Conservation (phyloP, 2,888 invertebrate genomes). For the Junonia oenone region DNA sequence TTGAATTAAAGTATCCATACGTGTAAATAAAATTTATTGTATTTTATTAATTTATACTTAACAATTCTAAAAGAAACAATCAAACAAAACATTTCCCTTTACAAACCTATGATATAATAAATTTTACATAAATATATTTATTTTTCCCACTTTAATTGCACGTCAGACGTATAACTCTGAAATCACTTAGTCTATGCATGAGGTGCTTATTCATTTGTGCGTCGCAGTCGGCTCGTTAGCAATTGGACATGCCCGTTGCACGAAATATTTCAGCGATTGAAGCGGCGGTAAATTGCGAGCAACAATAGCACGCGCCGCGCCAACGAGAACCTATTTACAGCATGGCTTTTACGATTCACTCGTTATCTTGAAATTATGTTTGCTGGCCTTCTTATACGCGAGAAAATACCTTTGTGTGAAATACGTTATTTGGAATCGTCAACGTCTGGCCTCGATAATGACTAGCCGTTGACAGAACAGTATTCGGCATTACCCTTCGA, state of each 20-base stretch:
- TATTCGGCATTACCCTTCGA: constrained; percentile 56
- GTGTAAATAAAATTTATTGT: no score
- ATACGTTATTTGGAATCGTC: neutral
- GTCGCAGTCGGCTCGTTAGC: constrained; percentile 77
- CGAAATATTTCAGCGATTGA: constrained; percentile 80
- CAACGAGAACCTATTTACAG: constrained; percentile 62
- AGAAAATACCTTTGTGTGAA: constrained; percentile 22
- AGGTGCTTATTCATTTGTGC: constrained; percentile 76
- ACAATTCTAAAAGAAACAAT: no score
- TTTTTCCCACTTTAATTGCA: constrained; percentile 15
- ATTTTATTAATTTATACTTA: no score
- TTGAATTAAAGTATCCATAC: no score
- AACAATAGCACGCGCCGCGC: constrained; percentile 60
- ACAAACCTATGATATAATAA: no score
- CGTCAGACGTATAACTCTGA: constrained; percentile 25
- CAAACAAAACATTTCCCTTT: no score
- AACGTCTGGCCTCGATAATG: constrained; percentile 3
- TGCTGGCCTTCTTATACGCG: constrained; percentile 30
- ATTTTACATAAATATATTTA: no score
- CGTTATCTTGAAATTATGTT: constrained; percentile 70
- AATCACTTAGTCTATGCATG: constrained; percentile 58
- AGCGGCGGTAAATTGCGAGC: constrained; percentile 74
- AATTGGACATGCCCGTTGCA: constrained; percentile 78
- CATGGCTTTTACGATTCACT: constrained; percentile 70
- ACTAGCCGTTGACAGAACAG: constrained; percentile 47